A percentile compares a stretch with the other conserved stretches of the same genome.
These are phyloP conservation scores for Eolophus roseicapilla DNA, from an alignment of 2,113 vertebrate species.

Conservation along the genomic window DNA sequence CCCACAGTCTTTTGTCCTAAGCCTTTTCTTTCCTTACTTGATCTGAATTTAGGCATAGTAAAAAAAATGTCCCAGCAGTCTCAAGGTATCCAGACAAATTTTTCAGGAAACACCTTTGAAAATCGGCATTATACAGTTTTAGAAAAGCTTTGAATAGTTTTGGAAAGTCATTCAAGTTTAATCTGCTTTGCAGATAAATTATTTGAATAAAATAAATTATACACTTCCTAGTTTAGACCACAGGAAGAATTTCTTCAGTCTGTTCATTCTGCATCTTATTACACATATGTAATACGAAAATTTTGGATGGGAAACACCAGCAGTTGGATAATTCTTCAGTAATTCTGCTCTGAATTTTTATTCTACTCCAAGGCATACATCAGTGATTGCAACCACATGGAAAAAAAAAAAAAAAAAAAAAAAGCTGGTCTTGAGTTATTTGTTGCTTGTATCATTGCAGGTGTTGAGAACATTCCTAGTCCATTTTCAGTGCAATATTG, in stretches of 20 bases:
- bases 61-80: background rate
- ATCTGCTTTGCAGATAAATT: constrained; percentile 9
- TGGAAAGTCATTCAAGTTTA: background rate
- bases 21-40: background rate
- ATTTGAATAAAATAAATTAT: background rate
- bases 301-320: background rate
- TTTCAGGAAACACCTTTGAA: background rate
- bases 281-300: background rate
- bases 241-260: background rate
- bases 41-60: background rate
- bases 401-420: background rate
- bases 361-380: background rate
- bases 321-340: background rate
- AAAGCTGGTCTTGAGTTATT: background rate
- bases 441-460: background rate
- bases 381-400: background rate
- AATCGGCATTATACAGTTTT: background rate
- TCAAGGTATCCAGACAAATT: background rate
- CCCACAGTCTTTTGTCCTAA: background rate
- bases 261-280: background rate
- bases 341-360: background rate
- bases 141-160: background rate
- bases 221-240: background rate
- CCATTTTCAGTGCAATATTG: background rate
- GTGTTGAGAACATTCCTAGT: background rate